Evolutionary conservation across 2,888 invertebrate genomes (phyloP), one percentile per base, ranked within the genome.

Genomic region (Serripes groenlandicus): DNA sequence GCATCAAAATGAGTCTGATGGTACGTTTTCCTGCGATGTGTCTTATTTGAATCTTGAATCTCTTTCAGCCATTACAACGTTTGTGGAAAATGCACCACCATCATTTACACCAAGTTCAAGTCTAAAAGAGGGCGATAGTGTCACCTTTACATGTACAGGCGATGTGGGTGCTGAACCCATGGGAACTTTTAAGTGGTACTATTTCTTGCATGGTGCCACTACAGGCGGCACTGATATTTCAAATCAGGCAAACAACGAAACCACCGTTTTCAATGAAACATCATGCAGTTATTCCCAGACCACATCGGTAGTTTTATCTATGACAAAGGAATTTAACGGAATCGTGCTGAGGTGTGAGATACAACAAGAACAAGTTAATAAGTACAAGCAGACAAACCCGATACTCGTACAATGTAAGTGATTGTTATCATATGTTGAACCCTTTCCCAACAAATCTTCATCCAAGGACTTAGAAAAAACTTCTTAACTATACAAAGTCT

Each of bases 331-430:
- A 1, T 52, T 75, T 7, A 52, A 85, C 42, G 34, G 58, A 1
- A 42, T 77, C 1, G 32, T 85, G 2, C 77, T 85, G 26, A 52
- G 85, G 56, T 85, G 85, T 52, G 79, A 74, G 30, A 69, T 78
- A n/a, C 66, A 82, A 11, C 85, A 85, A 35, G 75, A 66, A n/a
- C 0, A 0, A 21, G 56, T 9, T 3, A 35, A 30, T 1, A 60
- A 28, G 15, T 66, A 75, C 66, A 54, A 32, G 32, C 69, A 62
- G 54, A 75, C 72, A 30, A 37, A 32, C 9, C 15, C 30, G 5
- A 66, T 80, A 3, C 23, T n/a, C 32, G 72, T 80, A 4, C 28
- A 49, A 37, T 80, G 80, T 80, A 71, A 80, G 80, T 80, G 18
- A n/a, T n/a, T n/a, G n/a, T n/a, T n/a, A n/a, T 35, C 26, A n/a